Evolutionary conservation across 2,113 vertebrate species (phyloP), one percentile per base, ranked within the genome.

Genomic region (Leucopsar rothschildi): DNA sequence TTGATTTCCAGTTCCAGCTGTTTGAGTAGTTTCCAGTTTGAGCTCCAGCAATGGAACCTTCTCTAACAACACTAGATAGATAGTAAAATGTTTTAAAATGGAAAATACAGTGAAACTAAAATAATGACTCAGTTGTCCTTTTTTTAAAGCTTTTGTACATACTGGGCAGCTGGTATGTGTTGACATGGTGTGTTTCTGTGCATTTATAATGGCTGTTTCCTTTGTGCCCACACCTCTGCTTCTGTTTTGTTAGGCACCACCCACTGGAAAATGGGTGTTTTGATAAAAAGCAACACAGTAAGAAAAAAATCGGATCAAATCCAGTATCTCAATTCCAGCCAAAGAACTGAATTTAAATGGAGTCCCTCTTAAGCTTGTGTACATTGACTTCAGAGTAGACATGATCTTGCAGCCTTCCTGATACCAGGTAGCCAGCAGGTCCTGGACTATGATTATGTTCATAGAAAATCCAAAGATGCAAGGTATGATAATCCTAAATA

Each of bases 221-320:
- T 94, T 90, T 83, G 57, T 55, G 82, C 72, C 92, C 72, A 65
- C 65, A 63, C 79, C 76, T 93, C 86, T 75, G 87, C 71, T 88
- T 93, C 6, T 88, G 18, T 95, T 92, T 94, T 92, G 76, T 56
- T 88, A 88, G 86, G 72, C 44, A 94, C 60, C 69, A 90, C 57
- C 71, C 83, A 71, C 73, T 92, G 73, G 49, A 94, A 95, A 94
- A 80, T 3, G 52, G 40, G 56, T 87, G 75, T 89, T 96, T 88
- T 78, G 76, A 73, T 86, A 88, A 64, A 94, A 85, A 93, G 87
- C 88, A 87, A 63, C 27, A 35, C 9, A 66, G 66, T 66, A 27
- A 73, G 59, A 52, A 85, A 70, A 85, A 66, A 75, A 59, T 25
- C 39, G 8, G 33, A 90, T 77, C 86, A 50, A 60, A 70, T 82